Conservation (phyloP, 2,113 vertebrate species). For the Gulo gulo region DNA sequence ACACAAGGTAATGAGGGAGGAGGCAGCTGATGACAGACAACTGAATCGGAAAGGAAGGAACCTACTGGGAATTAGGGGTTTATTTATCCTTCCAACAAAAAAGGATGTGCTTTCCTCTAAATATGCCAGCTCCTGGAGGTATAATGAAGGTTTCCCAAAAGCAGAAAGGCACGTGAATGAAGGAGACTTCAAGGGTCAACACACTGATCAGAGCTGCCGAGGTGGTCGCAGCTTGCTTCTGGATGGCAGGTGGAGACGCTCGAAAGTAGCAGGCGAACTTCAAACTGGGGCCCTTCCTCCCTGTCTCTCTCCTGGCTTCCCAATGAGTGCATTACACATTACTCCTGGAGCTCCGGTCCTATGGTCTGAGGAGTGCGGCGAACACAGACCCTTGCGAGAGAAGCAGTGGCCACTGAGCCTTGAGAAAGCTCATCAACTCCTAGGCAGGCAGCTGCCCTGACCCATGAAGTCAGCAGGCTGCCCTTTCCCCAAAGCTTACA, state of each 20-base stretch:
- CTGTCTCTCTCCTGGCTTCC: neutral
- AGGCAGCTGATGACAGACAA: slow-evolving; percentile 40
- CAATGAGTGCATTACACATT: rapidly evolving
- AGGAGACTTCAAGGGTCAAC: neutral
- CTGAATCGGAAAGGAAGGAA: slow-evolving; percentile 30
- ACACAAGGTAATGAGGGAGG: slow-evolving; percentile 57
- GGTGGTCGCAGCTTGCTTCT: neutral
- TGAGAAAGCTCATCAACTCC: slow-evolving; percentile 48
- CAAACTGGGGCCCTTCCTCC: neutral
- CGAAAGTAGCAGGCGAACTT: neutral
- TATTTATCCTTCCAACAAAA: slow-evolving; percentile 48
- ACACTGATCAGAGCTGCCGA: neutral
- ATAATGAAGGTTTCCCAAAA: neutral
- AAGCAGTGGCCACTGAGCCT: neutral
- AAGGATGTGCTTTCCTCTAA: neutral
- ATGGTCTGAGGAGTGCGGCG: neutral
- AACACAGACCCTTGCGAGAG: neutral
- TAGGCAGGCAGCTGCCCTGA: slow-evolving; percentile 19
- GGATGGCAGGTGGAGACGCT: neutral
- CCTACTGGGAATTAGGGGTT: neutral
- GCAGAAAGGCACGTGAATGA: neutral
- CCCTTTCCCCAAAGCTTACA: slow-evolving; percentile 53
- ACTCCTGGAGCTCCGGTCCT: neutral
- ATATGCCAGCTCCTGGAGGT: neutral
- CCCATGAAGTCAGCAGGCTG: slow-evolving; percentile 35